phyloP scores from a whole-genome alignment of 2,888 invertebrate genomes.

The Archips xylosteana region DNA sequence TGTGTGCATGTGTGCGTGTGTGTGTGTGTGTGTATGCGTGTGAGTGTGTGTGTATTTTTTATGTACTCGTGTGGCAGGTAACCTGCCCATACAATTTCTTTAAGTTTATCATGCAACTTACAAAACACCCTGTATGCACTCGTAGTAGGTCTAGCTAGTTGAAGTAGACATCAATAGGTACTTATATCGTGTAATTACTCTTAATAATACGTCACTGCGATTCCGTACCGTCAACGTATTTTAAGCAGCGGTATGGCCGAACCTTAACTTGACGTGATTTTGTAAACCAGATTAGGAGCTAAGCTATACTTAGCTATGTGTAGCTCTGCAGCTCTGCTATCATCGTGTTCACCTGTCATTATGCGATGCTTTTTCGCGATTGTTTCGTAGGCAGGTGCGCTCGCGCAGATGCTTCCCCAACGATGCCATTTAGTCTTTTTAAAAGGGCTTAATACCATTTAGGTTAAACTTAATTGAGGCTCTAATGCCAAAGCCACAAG shows the following conservation, averaged over 20 bases:
- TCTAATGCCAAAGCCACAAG: background rate
- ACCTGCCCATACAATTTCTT: no score
- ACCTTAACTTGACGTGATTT: background rate
- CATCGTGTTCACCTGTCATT: slow-evolving; percentile 65
- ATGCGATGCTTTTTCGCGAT: slow-evolving; percentile 62
- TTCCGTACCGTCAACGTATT: no score
- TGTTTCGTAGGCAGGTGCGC: slow-evolving; percentile 69
- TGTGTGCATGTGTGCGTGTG: no score
- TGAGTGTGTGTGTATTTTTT: no score
- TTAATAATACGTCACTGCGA: background rate
- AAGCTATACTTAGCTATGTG: background rate
- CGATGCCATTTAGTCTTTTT: slow-evolving; percentile 46
- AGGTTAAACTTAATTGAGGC: background rate
- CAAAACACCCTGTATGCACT: no score
- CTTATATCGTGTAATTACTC: slow-evolving; percentile 25
- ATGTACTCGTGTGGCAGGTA: no score
- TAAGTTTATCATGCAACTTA: no score
- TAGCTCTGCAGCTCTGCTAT: slow-evolving; percentile 33
- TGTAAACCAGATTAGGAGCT: slow-evolving; percentile 27
- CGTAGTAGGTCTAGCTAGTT: slow-evolving; percentile 22
- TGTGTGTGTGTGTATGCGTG: no score
- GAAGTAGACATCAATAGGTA: slow-evolving; percentile 27
- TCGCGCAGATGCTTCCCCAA: slow-evolving; percentile 63
- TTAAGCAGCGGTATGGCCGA: no score
- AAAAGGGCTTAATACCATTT: background rate